phyloP scores from a whole-genome alignment of 2,888 invertebrate species.

The Drosophila dives region DNA sequence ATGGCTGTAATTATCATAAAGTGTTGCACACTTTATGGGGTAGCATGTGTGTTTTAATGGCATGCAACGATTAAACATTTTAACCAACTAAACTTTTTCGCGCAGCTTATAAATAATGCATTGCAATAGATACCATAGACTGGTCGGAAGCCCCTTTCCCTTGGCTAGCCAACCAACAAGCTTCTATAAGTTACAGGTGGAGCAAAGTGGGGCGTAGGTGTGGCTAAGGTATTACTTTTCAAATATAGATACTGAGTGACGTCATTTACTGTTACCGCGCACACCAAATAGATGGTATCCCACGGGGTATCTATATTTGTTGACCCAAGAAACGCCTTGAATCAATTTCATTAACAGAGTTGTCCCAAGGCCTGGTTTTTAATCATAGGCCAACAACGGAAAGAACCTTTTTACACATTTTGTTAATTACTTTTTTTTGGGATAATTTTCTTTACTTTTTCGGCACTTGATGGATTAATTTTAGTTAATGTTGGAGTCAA shows the following conservation, averaged over 20 bases:
- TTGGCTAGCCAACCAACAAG: not conserved
- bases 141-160: not conserved
- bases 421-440: slow-evolving; percentile 54
- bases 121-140: not conserved
- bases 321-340: slow-evolving; percentile 31
- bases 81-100: slow-evolving; percentile 6
- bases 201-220: slow-evolving; percentile 1
- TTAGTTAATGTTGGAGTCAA: not conserved
- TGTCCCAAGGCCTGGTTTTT: not conserved
- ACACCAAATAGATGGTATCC: slow-evolving; percentile 20
- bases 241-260: slow-evolving; percentile 27
- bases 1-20: slow-evolving; percentile 3
- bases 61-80: slow-evolving; percentile 19
- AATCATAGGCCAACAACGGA: not conserved
- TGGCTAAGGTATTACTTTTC: not conserved
- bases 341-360: slow-evolving; percentile 48
- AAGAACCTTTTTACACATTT: slow-evolving; percentile 29
- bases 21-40: slow-evolving; percentile 30
- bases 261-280: slow-evolving; percentile 8
- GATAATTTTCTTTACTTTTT: slow-evolving; percentile 1
- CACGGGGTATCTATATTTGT: slow-evolving; percentile 8
- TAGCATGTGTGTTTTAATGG: slow-evolving; percentile 6
- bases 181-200: not conserved
- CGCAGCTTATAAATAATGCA: slow-evolving; percentile 25
- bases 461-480: slow-evolving; percentile 17